phyloP scores from a whole-genome alignment of 2,113 vertebrate genomes.

The Hepsetus odoe region DNA sequence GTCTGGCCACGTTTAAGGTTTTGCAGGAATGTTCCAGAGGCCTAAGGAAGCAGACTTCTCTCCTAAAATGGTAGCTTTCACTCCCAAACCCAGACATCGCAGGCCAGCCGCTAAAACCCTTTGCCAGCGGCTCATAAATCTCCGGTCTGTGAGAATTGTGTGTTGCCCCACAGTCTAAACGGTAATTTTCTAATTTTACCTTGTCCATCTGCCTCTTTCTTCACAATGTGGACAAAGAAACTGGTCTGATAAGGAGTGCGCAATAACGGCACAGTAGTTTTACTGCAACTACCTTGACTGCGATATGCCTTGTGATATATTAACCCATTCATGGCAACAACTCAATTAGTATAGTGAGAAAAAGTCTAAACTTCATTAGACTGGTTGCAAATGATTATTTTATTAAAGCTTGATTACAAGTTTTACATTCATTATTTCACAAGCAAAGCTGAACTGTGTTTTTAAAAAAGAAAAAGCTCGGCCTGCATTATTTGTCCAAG shows the following conservation, averaged over 20 bases:
- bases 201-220: neutral
- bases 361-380: too few species aligned
- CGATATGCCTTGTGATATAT: too few species aligned
- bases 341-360: too few species aligned
- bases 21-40: slow-evolving; percentile 80
- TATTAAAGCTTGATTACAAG: too few species aligned
- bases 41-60: slow-evolving; percentile 74
- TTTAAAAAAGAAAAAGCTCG: too few species aligned
- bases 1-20: slow-evolving; percentile 62
- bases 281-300: neutral
- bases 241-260: neutral
- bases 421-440: too few species aligned
- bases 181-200: neutral
- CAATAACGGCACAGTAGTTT: neutral
- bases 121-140: slow-evolving; percentile 24
- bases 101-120: slow-evolving; percentile 23
- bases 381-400: too few species aligned
- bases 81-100: slow-evolving; percentile 53
- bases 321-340: too few species aligned
- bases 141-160: neutral
- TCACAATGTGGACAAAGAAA: neutral
- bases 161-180: slow-evolving; percentile 5
- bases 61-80: slow-evolving; percentile 63
- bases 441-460: too few species aligned
- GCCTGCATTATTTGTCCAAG: too few species aligned